Percentiles rank a stretch among this genome's conserved stretches.
These are phyloP conservation scores for Nomada ruficornis DNA, from an alignment of 2,888 invertebrate genomes.

Conservation along the genomic window DNA sequence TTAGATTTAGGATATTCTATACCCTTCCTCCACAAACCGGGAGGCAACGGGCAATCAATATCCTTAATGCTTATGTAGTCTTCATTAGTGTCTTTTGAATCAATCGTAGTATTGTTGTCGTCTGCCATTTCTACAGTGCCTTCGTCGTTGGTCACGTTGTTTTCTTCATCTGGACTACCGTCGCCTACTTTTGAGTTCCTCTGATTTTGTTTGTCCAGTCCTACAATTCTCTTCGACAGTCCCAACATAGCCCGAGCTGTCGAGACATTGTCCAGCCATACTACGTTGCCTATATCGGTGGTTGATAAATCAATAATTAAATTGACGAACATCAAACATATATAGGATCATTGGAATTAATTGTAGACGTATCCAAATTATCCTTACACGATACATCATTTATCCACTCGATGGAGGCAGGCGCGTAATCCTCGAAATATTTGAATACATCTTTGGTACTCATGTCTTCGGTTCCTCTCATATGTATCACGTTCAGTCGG, in stretches of 20 bases:
- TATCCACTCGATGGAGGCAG: conserved; percentile 93
- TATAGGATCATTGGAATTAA: not conserved
- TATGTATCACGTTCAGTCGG: conserved; percentile 90
- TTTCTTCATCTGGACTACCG: conserved; percentile 65
- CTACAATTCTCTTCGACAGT: conserved; percentile 85
- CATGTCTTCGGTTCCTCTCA: conserved; percentile 91
- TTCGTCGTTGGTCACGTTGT: conserved; percentile 64
- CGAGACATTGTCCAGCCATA: conserved; percentile 87
- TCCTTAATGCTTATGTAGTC: conserved; percentile 84
- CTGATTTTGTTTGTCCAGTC: conserved; percentile 61
- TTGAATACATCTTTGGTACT: conserved; percentile 91
- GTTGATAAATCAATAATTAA: conserved; percentile 11
- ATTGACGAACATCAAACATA: not conserved
- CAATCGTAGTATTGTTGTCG: conserved; percentile 52
- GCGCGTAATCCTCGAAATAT: conserved; percentile 91
- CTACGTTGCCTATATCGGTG: conserved; percentile 86
- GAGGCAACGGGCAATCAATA: conserved; percentile 87
- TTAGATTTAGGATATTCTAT: conserved; percentile 88
- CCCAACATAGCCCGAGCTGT: conserved; percentile 87
- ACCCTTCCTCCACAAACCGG: conserved; percentile 92
- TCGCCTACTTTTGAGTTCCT: conserved; percentile 57
- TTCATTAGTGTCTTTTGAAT: conserved; percentile 58
- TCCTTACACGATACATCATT: conserved; percentile 90
- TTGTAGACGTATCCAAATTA: conserved; percentile 22
- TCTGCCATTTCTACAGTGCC: conserved; percentile 23